A percentile compares a stretch with the other conserved stretches of the same genome.
phyloP scores from a whole-genome alignment of 2,797 vertebrate genomes.

The Diglossa cyanea region DNA sequence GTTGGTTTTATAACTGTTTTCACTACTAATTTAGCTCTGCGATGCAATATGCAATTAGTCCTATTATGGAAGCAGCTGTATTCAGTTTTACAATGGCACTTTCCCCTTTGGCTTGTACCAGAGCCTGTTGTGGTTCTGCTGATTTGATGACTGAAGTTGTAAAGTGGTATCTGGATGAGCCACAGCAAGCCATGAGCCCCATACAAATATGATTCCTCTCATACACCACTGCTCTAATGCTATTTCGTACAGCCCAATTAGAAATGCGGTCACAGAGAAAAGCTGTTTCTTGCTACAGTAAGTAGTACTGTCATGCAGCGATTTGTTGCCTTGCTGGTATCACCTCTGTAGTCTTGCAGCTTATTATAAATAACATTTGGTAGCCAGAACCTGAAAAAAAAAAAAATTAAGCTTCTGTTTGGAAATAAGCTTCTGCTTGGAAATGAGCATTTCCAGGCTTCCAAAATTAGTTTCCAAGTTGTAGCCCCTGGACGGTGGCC shows the following conservation, averaged over 20 bases:
- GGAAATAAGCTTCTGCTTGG: neutral
- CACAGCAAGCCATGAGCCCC: slow-evolving; percentile 46
- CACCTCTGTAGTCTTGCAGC: slow-evolving; percentile 22
- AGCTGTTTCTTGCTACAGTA: slow-evolving; percentile 58
- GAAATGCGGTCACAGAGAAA: slow-evolving; percentile 40
- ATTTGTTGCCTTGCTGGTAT: slow-evolving; percentile 24
- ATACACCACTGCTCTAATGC: slow-evolving; percentile 57
- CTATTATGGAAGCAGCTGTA: slow-evolving; percentile 97
- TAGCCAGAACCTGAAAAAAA: neutral
- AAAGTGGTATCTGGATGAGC: slow-evolving; percentile 71
- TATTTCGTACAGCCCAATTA: slow-evolving; percentile 65
- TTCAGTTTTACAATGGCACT: slow-evolving; percentile 82
- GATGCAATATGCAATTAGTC: slow-evolving; percentile 95
- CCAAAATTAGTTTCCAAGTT: neutral
- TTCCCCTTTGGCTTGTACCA: slow-evolving; percentile 69
- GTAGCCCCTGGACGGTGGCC: neutral
- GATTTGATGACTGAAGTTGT: slow-evolving; percentile 72
- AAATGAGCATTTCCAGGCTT: slow-evolving; percentile 10
- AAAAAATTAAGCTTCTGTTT: neutral
- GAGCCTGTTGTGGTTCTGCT: slow-evolving; percentile 77
- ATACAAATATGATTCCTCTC: slow-evolving; percentile 67
- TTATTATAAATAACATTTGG: slow-evolving; percentile 26
- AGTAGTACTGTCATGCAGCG: slow-evolving; percentile 44
- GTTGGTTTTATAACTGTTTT: slow-evolving; percentile 90
- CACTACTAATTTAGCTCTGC: slow-evolving; percentile 91